Evolutionary conservation across 2,113 vertebrate species (phyloP), one percentile per base, ranked within the genome.

Genomic region (Neopipo cinnamomea): DNA sequence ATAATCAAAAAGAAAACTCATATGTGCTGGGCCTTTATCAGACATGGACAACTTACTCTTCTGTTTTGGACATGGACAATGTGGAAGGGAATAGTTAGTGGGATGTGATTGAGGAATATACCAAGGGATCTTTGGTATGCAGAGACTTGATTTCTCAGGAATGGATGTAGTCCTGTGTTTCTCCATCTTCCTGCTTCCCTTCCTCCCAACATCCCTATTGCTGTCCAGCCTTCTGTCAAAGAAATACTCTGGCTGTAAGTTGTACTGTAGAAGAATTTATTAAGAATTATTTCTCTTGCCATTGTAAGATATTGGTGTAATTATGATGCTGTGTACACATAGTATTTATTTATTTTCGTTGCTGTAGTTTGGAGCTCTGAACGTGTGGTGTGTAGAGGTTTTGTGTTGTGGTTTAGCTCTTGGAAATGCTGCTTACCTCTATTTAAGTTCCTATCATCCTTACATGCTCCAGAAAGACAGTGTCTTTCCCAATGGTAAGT

Each of bases 201-300:
- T 89, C 25, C 5, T 63, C 58, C 24, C 19, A 37, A 2, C 0
- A 0, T 50, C 4, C n/a, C 30, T 50, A 1, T 30, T 58, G 8
- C 15, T 62, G 18, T 9, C 14, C 4, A 1, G 5, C 79, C 39
- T 77, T 81, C 42, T 52, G 18, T 63, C 47, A 53, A 35, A 68
- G 13, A 53, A 28, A 58, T 47, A 18, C 17, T 52, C 35, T 41
- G 61, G 22, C 67, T 71, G 15, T 83, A 61, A 89, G 30, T n/a
- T 75, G 30, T 35, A 24, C 50, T 49, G 28, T 35, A 39, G 31
- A 58, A 77, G 31, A 46, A 35, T 91, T 86, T 75, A 30, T 44
- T 63, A 49, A 85, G 65, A 53, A 25, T 8, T 9, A 7, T 49
- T 84, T 67, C 31, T 50, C 22, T 72, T 53, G 49, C 12, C 19